These are phyloP conservation scores for Potamarius usumacintae DNA, from an alignment of 2,113 vertebrate species.

Conservation along the genomic window DNA sequence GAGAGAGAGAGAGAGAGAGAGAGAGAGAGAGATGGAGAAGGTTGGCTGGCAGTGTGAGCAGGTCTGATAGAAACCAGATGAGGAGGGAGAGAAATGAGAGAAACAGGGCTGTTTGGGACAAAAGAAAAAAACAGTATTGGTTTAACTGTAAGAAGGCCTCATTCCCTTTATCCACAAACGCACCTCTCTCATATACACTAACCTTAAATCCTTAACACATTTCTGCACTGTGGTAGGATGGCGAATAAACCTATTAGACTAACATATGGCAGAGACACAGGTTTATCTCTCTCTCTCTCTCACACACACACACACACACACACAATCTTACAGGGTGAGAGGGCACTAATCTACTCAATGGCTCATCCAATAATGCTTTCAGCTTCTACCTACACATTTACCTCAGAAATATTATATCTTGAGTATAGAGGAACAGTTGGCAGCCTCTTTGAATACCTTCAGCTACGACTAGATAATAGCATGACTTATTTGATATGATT, in stretches of 20 bases:
- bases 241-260: conserved; percentile 25
- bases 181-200: neutral
- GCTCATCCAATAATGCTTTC: neutral
- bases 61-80: conserved; percentile 87
- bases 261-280: conserved; percentile 1
- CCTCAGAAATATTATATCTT: neutral
- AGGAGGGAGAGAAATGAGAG: conserved; percentile 61
- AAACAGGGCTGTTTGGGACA: conserved; percentile 78
- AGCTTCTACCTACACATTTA: neutral
- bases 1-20: conserved; percentile 12
- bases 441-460: neutral
- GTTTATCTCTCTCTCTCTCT: neutral
- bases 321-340: neutral
- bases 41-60: conserved; percentile 65
- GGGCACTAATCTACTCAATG: neutral
- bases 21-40: conserved; percentile 26
- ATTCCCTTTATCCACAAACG: conserved; percentile 30
- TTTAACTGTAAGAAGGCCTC: conserved; percentile 75
- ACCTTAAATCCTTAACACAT: conserved; percentile 25
- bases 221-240: neutral
- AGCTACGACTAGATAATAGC: neutral
- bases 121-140: conserved; percentile 81
- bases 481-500: neutral
- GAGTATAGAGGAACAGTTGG: neutral
- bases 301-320: no score